Percentiles rank a stretch among this genome's conserved stretches.
phyloP scores from a whole-genome alignment of 2,113 vertebrate species.

The Junco hyemalis region DNA sequence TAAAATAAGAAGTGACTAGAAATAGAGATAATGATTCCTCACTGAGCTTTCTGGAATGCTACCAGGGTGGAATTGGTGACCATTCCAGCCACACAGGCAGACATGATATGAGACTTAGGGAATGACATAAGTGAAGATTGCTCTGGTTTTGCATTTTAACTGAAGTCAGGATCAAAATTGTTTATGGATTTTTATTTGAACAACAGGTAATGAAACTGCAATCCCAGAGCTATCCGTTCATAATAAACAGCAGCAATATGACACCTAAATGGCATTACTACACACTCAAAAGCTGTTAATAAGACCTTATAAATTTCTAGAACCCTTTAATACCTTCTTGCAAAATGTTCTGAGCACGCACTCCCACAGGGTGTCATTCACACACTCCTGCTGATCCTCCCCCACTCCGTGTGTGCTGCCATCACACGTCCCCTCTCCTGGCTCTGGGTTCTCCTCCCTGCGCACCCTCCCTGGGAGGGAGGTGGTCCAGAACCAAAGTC shows the following conservation, averaged over 20 bases:
- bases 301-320: background rate
- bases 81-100: background rate
- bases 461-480: fast-evolving
- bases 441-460: background rate
- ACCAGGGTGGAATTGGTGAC: background rate
- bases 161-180: background rate
- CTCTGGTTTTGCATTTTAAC: background rate
- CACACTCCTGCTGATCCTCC: no score
- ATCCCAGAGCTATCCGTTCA: background rate
- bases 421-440: background rate
- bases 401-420: background rate
- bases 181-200: background rate
- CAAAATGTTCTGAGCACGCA: background rate
- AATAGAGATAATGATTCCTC: background rate
- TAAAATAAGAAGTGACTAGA: background rate
- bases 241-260: background rate
- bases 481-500: background rate
- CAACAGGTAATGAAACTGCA: background rate
- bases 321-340: background rate
- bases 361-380: fast-evolving
- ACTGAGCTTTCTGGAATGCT: background rate
- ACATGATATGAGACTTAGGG: background rate
- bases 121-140: background rate
- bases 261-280: background rate
- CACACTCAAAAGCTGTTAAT: background rate